A percentile compares a stretch with the other conserved stretches of the same genome.
Conservation (phyloP, 2,113 vertebrate species). For the Amazona guildingii region DNA sequence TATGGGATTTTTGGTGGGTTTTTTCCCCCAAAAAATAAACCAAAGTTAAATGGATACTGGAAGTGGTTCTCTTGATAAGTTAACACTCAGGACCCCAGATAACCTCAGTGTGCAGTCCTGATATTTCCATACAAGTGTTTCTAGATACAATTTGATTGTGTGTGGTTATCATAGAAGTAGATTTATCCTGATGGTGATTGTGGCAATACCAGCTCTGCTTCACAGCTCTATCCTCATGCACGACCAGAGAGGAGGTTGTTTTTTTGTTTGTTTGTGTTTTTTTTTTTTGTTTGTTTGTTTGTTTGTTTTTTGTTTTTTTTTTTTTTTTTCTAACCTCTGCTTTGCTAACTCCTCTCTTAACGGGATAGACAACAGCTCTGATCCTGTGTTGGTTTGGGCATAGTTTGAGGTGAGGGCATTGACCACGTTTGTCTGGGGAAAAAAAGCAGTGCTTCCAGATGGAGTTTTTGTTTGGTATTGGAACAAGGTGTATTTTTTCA, state of each 20-base stretch:
- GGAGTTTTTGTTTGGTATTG: neutral
- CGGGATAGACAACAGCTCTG: neutral
- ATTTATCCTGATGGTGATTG: neutral
- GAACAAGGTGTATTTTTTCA: neutral
- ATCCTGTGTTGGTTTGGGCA: neutral
- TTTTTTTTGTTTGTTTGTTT: too few relatives aligned
- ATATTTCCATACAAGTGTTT: neutral
- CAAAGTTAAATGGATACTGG: neutral
- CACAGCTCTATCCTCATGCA: neutral
- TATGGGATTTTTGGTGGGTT: neutral
- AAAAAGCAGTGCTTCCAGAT: neutral
- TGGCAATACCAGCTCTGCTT: neutral
- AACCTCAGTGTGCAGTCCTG: neutral
- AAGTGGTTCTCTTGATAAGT: neutral
- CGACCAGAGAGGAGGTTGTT: neutral
- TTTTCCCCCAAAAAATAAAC: neutral
- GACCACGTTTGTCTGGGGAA: neutral
- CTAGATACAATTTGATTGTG: neutral
- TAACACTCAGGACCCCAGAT: neutral
- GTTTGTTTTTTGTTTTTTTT: too few relatives aligned
- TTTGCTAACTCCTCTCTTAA: neutral
- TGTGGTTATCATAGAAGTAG: neutral
- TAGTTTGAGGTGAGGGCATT: neutral
- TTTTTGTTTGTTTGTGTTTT: neutral
- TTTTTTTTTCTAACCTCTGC: neutral